Base-by-base conservation (phyloP, 2,888 invertebrate species). In the Palloptera scutellata region DNA sequence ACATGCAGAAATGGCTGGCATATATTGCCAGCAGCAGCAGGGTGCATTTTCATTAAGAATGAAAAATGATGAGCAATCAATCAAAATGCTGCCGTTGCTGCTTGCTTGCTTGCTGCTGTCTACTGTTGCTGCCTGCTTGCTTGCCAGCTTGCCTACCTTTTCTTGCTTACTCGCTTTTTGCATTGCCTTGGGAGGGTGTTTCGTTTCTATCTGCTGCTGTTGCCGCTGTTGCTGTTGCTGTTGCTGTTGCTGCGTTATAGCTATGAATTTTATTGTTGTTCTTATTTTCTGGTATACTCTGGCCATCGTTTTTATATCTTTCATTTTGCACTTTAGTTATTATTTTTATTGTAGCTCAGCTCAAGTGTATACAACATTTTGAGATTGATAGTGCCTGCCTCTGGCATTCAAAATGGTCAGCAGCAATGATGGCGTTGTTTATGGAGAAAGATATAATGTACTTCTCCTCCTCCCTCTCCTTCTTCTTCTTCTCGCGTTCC, bases 1-100 rank as follows among this genome's bases (percentile, higher is more conserved):
- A 45, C 30, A 45, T 30, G 30, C 20, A 17, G 11, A 42, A 42
- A 12, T 55, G n/a, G 41, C 19, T 19, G 11, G 6, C 52, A 51
- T 48, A 51, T 58, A 51, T 42, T 48, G 15, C 54, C 63, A 45
- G 55, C 58, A 79, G 79, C 84, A 84, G 85, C 85, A 79, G 85
- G 84, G 85, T 83, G 84, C 84, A 85, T 84, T 85, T 85, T 85
- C 84, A 85, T 85, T 85, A 85, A 85, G 84, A 83, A 84, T 85
- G 83, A 85, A 83, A 85, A 84, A 85, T 85, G 84, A 85, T 81
- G 84, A 84, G 81, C 82, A 85, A 85, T 85, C 84, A 85, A 85
- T 85, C 84, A 85, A 19, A 11, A 9, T n/a, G 53, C 15, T 53
- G 53, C 19, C 11, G 15, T 8, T 48, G 48, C 48, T 48, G 48